Base-by-base conservation (phyloP, 2,888 invertebrate genomes). In the Acleris literana region DNA sequence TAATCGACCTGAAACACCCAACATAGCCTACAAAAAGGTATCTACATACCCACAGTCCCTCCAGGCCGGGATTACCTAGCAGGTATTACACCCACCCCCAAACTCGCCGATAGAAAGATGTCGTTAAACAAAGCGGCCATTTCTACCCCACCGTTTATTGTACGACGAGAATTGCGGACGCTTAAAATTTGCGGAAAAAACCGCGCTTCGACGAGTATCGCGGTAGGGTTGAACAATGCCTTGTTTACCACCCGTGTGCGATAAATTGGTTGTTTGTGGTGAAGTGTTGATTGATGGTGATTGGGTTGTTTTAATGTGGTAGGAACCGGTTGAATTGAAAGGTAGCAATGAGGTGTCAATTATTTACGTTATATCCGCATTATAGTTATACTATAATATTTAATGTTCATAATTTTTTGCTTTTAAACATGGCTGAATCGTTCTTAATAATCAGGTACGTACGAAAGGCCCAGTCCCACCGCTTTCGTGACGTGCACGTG, bases 151-250 rank as follows among this genome's bases (percentile, higher is more conserved):
- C 85, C 84, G 78, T 85, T 88, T 88, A 86, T 90, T 88, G 86
- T 86, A 84, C 85, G 83, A 86, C 86, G 77, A 85, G 84, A 86
- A 87, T 85, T 85, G 78, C 83, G 82, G 81, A 81, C 77, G 87
- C 82, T 90, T 88, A 87, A 89, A 90, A 90, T 86, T 91, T 90
- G 90, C 83, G 87, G 89, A 86, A 83, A 86, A 87, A 90, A 75
- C 39, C 76, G 71, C 83, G 85, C 82, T 81, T 73, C 78, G 77
- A 69, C 73, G 73, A 72, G 79, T 79, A 84, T 86, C 81, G 68
- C 63, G 80, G 74, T 85, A 88, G 90, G 90, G 89, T 86, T 88
- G 85, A 13, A 64, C 59, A 64, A 64, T 59, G 18, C 46, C 9
- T 64, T 52, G 59, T 59, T 59, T 54, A 55, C 59, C 54, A 43